Percentiles rank a stretch among this genome's conserved stretches.
phyloP scores from a whole-genome alignment of 2,797 vertebrate species.

The Epinephelus coioides region DNA sequence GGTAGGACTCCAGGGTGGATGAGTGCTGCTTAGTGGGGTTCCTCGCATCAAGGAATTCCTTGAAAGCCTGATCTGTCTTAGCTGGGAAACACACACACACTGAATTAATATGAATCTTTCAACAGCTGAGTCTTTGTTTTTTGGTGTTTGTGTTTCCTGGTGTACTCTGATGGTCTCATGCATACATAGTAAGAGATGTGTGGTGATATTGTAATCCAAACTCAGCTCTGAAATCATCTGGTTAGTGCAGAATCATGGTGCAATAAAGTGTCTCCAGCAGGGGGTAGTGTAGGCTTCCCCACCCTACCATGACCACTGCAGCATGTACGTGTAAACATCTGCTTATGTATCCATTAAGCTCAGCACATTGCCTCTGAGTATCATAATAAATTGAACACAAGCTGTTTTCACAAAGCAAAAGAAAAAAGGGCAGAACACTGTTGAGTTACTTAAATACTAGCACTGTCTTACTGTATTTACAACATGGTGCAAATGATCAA shows the following conservation, averaged over 20 bases:
- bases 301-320: constrained; percentile 43
- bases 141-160: background rate
- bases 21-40: constrained; percentile 99
- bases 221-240: too few relatives aligned
- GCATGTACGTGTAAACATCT: constrained; percentile 27
- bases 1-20: constrained; percentile 96
- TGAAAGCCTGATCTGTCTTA: constrained; percentile 95
- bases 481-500: background rate
- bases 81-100: constrained; percentile 78
- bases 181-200: background rate
- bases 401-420: background rate
- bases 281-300: constrained; percentile 70
- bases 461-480: background rate
- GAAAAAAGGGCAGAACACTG: background rate
- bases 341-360: background rate
- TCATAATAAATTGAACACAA: background rate
- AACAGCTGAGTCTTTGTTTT: background rate
- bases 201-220: background rate
- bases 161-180: background rate
- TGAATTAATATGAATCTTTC: constrained; percentile 22
- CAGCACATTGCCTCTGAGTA: background rate
- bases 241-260: constrained; percentile 53
- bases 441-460: constrained; percentile 13
- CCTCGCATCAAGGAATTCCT: constrained; percentile 93
- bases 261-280: constrained; percentile 77